Conservation (phyloP, 37 sponge, comb jelly and placozoan species). For the Crambe crambe region DNA sequence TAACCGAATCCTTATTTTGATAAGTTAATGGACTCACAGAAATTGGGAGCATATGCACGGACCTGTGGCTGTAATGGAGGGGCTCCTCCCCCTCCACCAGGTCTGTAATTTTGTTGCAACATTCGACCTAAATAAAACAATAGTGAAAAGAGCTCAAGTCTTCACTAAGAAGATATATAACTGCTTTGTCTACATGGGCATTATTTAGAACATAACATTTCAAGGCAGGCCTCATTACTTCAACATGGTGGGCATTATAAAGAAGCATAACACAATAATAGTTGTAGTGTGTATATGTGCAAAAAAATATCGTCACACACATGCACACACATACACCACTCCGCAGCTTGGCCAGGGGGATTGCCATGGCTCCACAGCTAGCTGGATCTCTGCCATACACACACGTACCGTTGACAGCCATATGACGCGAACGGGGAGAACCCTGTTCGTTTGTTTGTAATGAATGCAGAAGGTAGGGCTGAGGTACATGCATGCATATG, state of each 20-base stretch:
- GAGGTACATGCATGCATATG: slow-evolving; percentile 27
- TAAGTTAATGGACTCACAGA: neutral
- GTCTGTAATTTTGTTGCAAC: slow-evolving; percentile 27
- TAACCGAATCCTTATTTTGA: neutral
- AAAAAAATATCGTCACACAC: no score
- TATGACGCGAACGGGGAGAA: slow-evolving; percentile 4
- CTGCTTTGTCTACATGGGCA: neutral
- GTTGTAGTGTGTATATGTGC: no score
- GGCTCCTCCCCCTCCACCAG: slow-evolving; percentile 6
- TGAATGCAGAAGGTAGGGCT: slow-evolving; percentile 9
- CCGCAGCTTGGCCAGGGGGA: neutral
- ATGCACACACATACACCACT: neutral
- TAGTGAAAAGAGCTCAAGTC: neutral
- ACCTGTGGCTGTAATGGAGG: slow-evolving; percentile 4
- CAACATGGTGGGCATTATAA: no score
- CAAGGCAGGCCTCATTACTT: no score
- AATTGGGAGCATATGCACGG: slow-evolving; percentile 12
- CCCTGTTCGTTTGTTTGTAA: slow-evolving; percentile 49
- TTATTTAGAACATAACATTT: no score
- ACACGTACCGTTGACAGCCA: neutral
- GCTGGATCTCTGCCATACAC: neutral
- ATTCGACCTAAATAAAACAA: slow-evolving; percentile 14
- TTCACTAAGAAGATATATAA: neutral
- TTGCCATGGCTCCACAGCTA: neutral
- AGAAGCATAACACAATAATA: no score